Percentiles rank a stretch among this genome's conserved stretches.
These are phyloP conservation scores for Stictonetta naevosa DNA, from an alignment of 2,113 vertebrate genomes.

Conservation along the genomic window DNA sequence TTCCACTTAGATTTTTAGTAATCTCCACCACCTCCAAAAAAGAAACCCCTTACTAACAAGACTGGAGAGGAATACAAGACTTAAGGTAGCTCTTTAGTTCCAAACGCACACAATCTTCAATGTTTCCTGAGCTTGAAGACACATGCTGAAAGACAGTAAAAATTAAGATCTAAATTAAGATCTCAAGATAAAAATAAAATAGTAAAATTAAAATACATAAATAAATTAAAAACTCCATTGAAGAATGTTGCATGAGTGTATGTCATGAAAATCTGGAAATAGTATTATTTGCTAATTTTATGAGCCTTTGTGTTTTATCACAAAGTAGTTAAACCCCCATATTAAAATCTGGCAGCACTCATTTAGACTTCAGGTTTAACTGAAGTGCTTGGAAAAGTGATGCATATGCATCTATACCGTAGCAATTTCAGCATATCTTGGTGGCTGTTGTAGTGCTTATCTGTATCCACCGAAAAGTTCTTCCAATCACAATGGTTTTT, in stretches of 20 bases:
- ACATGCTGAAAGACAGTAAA: not conserved
- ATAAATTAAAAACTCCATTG: not conserved
- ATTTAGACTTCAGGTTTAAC: not conserved
- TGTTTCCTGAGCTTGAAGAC: not conserved
- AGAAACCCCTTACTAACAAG: not conserved
- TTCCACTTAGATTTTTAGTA: not conserved
- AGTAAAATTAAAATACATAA: not conserved
- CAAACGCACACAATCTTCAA: not conserved
- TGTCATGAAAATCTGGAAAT: not conserved
- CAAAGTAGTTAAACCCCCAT: not conserved
- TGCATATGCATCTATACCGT: fast-evolving
- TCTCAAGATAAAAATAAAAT: not conserved
- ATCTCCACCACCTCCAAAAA: not conserved
- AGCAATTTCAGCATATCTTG: not conserved
- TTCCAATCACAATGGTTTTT: not conserved
- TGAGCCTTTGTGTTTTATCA: not conserved
- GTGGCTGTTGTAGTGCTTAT: not conserved
- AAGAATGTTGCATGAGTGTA: not conserved
- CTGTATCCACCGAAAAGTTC: not conserved
- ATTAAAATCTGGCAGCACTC: not conserved
- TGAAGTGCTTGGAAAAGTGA: not conserved
- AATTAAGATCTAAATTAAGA: not conserved
- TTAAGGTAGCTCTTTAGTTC: not conserved
- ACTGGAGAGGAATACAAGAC: not conserved
- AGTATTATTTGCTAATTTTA: not conserved